A percentile compares a stretch with the other conserved stretches of the same genome.
Conservation (phyloP, 1,140 invertebrate genomes). For the Thaumetopoea pityocampa region DNA sequence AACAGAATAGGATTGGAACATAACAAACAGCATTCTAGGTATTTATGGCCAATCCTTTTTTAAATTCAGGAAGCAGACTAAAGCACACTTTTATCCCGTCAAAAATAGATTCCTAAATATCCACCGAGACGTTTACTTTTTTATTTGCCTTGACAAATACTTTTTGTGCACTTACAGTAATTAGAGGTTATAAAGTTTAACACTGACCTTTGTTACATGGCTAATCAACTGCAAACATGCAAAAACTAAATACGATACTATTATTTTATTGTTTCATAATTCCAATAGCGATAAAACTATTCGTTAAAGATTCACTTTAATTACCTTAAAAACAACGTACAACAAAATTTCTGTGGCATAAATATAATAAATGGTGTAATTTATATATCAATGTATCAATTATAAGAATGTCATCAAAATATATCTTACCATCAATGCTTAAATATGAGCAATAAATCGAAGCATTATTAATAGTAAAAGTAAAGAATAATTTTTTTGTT, state of each 20-base stretch:
- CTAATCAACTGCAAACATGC: conserved; percentile 58
- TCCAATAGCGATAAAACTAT: too few species aligned
- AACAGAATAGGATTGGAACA: too few species aligned
- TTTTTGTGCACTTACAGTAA: conserved; percentile 40
- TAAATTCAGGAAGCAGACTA: not conserved
- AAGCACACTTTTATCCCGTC: conserved; percentile 5
- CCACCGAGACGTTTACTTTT: conserved; percentile 36
- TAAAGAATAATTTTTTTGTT: too few species aligned
- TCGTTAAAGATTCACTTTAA: not conserved
- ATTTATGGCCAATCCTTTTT: not conserved
- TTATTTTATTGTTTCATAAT: conserved; percentile 12
- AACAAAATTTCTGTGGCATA: too few species aligned
- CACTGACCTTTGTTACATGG: conserved; percentile 58
- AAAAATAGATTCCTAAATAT: conserved; percentile 17
- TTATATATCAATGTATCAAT: too few species aligned
- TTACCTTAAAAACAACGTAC: too few species aligned
- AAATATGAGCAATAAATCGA: too few species aligned
- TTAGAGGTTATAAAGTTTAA: conserved; percentile 35
- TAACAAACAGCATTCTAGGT: too few species aligned
- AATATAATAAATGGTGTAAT: too few species aligned
- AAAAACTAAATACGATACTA: conserved; percentile 24
- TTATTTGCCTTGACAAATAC: conserved; percentile 44
- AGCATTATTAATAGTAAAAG: too few species aligned
- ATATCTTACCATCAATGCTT: too few species aligned
- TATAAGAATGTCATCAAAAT: too few species aligned